Percentiles rank a stretch among this genome's conserved stretches.
Evolutionary conservation across 2,113 vertebrate species (phyloP).

Genomic region (Mixornis gularis): DNA sequence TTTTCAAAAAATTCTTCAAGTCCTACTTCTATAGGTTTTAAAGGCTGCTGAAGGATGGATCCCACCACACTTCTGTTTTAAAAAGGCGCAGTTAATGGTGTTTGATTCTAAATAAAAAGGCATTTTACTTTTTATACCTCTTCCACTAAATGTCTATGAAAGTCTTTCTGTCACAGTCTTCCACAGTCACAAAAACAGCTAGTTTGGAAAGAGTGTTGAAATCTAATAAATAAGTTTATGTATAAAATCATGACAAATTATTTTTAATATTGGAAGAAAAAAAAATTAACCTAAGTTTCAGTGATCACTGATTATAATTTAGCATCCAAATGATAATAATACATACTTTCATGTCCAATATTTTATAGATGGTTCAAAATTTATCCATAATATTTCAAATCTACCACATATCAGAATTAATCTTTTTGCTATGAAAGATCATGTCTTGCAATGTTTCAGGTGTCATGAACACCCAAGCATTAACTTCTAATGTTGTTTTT

Average conservation of each 20-base stretch:
- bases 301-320: background rate
- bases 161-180: background rate
- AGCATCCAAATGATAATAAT: background rate
- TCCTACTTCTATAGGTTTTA: background rate
- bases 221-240: background rate
- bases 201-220: background rate
- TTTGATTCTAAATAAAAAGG: background rate
- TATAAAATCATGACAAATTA: background rate
- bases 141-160: background rate
- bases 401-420: background rate
- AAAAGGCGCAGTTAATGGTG: background rate
- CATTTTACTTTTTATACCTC: background rate
- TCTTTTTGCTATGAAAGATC: background rate
- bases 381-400: background rate
- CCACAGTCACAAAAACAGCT: background rate
- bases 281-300: background rate
- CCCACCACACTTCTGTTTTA: background rate
- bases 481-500: background rate
- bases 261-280: background rate
- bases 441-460: background rate
- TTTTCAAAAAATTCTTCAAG: background rate
- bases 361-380: background rate
- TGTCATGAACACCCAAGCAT: background rate
- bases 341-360: background rate
- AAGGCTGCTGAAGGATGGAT: background rate